phyloP scores from a whole-genome alignment of 2,113 vertebrate genomes.

The Pterocles burchelli region DNA sequence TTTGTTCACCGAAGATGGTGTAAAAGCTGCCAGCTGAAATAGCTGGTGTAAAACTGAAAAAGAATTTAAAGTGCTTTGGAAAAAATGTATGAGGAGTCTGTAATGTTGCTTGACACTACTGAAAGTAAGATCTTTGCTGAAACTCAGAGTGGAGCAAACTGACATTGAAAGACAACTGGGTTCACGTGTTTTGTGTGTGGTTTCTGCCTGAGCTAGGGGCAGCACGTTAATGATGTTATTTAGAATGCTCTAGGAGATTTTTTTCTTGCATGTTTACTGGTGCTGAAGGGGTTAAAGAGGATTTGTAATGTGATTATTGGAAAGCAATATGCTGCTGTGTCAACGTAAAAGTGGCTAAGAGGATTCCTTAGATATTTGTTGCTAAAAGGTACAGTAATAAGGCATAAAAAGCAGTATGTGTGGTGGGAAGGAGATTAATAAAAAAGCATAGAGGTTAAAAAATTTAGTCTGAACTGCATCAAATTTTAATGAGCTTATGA shows the following conservation, averaged over 20 bases:
- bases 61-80: background rate
- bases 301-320: constrained; percentile 72
- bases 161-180: background rate
- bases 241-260: background rate
- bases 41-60: background rate
- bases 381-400: constrained; percentile 78
- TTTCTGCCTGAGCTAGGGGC: background rate
- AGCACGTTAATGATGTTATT: background rate
- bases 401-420: constrained; percentile 75
- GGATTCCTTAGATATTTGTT: constrained; percentile 75
- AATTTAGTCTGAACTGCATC: constrained; percentile 79
- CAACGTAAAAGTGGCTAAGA: constrained; percentile 73
- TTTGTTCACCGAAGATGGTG: background rate
- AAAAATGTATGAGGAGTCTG: background rate
- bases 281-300: constrained; percentile 55
- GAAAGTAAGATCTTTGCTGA: background rate
- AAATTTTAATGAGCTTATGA: constrained; percentile 83
- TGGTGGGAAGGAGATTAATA: constrained; percentile 80
- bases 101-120: background rate
- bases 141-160: background rate
- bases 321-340: constrained; percentile 70
- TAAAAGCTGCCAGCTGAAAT: background rate
- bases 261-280: background rate
- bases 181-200: background rate
- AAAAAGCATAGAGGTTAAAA: constrained; percentile 79